phyloP scores from a whole-genome alignment of 2,113 vertebrate species.

The Perca fluviatilis region DNA sequence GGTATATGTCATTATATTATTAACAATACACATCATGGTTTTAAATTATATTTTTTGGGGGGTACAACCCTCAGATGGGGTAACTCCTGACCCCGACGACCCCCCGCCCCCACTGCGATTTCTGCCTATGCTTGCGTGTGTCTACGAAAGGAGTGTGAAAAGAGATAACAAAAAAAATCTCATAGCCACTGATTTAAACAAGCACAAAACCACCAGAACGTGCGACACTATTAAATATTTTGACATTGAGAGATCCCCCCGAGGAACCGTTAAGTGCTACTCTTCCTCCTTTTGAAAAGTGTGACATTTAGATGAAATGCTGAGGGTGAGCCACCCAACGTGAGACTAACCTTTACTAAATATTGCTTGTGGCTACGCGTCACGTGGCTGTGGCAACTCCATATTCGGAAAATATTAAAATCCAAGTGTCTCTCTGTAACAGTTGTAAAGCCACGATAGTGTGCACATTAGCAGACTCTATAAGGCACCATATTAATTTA shows the following conservation, averaged over 20 bases:
- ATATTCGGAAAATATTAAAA: slow-evolving; percentile 49
- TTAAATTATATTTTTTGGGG: too few species aligned
- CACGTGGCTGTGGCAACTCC: slow-evolving; percentile 46
- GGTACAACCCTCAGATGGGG: too few species aligned
- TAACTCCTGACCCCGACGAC: too few species aligned
- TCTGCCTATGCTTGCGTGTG: background rate
- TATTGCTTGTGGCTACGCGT: slow-evolving; percentile 41
- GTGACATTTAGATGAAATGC: slow-evolving; percentile 72
- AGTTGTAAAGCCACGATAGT: background rate
- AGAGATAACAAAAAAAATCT: background rate
- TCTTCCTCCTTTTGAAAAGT: slow-evolving; percentile 55
- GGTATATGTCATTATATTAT: too few species aligned
- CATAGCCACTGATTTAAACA: slow-evolving; percentile 2
- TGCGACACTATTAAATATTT: slow-evolving; percentile 1
- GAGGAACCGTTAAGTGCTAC: slow-evolving; percentile 47
- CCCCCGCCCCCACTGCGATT: too few species aligned
- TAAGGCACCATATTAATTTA: background rate
- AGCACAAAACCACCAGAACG: slow-evolving; percentile 2
- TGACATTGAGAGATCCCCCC: slow-evolving; percentile 45
- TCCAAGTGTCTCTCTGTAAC: background rate
- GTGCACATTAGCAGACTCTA: background rate
- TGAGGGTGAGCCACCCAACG: slow-evolving; percentile 54
- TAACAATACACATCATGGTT: too few species aligned
- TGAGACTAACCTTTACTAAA: slow-evolving; percentile 69
- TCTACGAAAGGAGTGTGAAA: background rate